Evolutionary conservation across 2,797 vertebrate species (phyloP).

Genomic region (Clarias laeviceps): DNA sequence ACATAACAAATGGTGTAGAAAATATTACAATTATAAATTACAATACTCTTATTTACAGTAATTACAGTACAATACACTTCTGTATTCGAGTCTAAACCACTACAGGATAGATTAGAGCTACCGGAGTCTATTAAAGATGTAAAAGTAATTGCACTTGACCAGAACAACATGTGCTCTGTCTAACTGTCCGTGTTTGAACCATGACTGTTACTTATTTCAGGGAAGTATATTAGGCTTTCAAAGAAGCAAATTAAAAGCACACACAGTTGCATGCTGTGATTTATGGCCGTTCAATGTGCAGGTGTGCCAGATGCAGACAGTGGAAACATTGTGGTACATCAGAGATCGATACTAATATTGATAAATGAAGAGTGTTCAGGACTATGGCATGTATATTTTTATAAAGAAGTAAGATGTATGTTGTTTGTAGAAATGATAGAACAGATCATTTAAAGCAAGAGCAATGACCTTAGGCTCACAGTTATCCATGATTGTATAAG

Average conservation of each 20-base stretch:
- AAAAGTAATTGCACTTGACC: neutral
- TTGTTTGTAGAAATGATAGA: neutral
- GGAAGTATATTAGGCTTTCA: neutral
- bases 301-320: slow-evolving; percentile 75
- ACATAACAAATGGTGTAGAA: neutral
- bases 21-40: neutral
- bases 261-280: neutral
- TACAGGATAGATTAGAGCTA: neutral
- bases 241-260: slow-evolving; percentile 22
- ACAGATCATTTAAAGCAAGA: neutral
- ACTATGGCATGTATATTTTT: slow-evolving; percentile 75
- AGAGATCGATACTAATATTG: slow-evolving; percentile 58
- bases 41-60: neutral
- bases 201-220: neutral
- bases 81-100: neutral
- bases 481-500: too few relatives aligned
- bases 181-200: neutral
- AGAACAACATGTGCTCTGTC: neutral
- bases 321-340: slow-evolving; percentile 60
- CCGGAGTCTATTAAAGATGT: neutral
- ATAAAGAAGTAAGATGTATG: slow-evolving; percentile 72
- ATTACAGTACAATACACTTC: neutral
- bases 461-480: neutral
- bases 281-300: slow-evolving; percentile 48
- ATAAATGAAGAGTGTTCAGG: slow-evolving; percentile 64